Base-by-base conservation (phyloP, 2,888 invertebrate genomes). In the Andrena chrysosceles region DNA sequence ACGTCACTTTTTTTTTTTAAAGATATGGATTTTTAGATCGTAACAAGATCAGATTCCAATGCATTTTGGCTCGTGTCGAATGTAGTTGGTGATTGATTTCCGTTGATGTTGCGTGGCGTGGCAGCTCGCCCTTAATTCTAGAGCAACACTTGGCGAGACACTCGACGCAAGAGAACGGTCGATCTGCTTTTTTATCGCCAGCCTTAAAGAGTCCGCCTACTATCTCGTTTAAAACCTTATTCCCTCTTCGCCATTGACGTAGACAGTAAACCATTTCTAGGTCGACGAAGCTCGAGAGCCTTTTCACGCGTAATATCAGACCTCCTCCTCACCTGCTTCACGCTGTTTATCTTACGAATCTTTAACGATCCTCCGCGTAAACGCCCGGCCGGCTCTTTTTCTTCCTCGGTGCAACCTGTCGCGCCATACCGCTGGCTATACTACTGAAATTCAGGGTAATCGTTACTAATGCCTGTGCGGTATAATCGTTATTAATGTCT, bases 181-280 rank as follows among this genome's bases (percentile, higher is more conserved):
- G 74, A 79, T 74, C 68, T 68, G 63, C 67, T 71, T 63, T 68
- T 74, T 66, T 71, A 82, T 74, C 70, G 66, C 33, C 66, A 29
- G 35, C 60, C 54, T 79, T 64, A 66, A 75, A 79, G 78, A 42
- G 63, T 42, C 68, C 31, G 75, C n/a, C 75, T 48, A 26, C 59
- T 68, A 70, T 79, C 79, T 66, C 79, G 73, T 74, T 79, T 60
- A 70, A 73, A 73, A 60, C 73, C 60, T 69, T 74, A 66, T 74
- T 81, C 79, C 66, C 64, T 67, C 26, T 49, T 52, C 66, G 68
- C 56, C 81, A 67, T 63, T 68, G 81, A 83, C 72, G 81, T 66
- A 60, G 62, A 71, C 31, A 42, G 76, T 63, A 52, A 75, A 82
- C 35, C 59, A 63, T 81, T 83, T 81, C 76, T 77, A 77, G 81